Conservation (phyloP, 2,797 vertebrate genomes). For the Podarcis lilfordi region DNA sequence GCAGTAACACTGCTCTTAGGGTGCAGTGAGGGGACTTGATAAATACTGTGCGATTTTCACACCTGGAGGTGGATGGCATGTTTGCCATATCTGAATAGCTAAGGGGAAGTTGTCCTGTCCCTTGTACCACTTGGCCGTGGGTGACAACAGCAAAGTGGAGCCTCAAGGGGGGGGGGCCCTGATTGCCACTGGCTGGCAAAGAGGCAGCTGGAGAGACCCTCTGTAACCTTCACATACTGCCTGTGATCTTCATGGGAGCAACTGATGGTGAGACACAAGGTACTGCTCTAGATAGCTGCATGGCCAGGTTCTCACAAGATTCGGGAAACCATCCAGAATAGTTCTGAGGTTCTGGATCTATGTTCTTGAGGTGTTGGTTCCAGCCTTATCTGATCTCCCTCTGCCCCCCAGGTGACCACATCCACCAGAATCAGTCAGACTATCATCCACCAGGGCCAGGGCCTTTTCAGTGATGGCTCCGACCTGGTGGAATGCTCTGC, state of each 20-base stretch:
- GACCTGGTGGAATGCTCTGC: no score
- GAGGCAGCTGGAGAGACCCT: neutral
- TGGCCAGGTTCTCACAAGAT: neutral
- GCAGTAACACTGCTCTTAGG: neutral
- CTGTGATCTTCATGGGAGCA: neutral
- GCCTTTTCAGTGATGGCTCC: no score
- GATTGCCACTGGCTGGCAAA: neutral
- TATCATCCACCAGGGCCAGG: no score
- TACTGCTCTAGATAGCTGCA: neutral
- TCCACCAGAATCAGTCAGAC: neutral
- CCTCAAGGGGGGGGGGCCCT: no score
- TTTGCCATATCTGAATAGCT: neutral
- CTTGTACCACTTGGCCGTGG: no score
- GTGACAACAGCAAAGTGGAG: neutral
- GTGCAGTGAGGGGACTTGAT: no score
- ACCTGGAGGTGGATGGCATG: no score
- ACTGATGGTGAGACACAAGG: no score
- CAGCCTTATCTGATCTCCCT: neutral
- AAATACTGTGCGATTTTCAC: neutral
- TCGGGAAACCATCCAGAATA: neutral
- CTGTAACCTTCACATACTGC: neutral
- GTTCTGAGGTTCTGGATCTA: no score
- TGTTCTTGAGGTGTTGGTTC: no score
- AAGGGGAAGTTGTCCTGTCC: neutral
- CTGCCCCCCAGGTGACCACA: no score